Base-by-base conservation (phyloP, 2,888 invertebrate species). In the Trisateles emortualis region DNA sequence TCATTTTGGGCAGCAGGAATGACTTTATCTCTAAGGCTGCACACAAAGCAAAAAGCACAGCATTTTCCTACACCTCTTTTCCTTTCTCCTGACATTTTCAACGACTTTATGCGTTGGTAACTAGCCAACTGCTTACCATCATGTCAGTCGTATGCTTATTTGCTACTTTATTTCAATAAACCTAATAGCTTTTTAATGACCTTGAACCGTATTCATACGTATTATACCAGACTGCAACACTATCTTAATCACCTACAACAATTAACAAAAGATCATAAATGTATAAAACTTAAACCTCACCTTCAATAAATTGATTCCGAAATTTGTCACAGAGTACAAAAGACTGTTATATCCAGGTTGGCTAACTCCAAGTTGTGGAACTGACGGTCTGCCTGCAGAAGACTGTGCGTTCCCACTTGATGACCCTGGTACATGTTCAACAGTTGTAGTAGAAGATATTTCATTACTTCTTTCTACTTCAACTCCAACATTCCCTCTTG, bases 291-390 rank as follows among this genome's bases (percentile, higher is more conserved):
- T 8, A 16, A 17, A 10, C 2, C n/a, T 59, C 11, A 89, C 89
- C 83, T 82, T 84, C 51, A 89, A 68, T 44, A 89, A 68, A 59
- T 75, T 74, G 11, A 89, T 56, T 13, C 85, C 87, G 50, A 89
- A 84, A 36, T 80, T 76, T 0, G 84, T 78, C 10, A 88, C 69
- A 14, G 82, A 64, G 30, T 58, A 72, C 32, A 71, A 45, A 10
- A 69, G 42, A 35, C 17, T 14, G 8, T 69, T 72, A 35, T 45
- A 36, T 10, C 51, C 29, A 1, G 41, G 13, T 11, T 9, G 14
- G 52, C 38, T n/a, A 0, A 40, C 3, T 29, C 5, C 22, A 6
- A 16, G 29, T n/a, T 24, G n/a, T 14, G 26, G 8, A 4, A 19
- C 14, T n/a, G 39, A 9, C 9, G 41, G 41, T 13, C 9, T 38